Percentiles rank a stretch among this genome's conserved stretches.
Evolutionary conservation across 2,113 vertebrate species (phyloP).

Genomic region (Trichechus manatus): DNA sequence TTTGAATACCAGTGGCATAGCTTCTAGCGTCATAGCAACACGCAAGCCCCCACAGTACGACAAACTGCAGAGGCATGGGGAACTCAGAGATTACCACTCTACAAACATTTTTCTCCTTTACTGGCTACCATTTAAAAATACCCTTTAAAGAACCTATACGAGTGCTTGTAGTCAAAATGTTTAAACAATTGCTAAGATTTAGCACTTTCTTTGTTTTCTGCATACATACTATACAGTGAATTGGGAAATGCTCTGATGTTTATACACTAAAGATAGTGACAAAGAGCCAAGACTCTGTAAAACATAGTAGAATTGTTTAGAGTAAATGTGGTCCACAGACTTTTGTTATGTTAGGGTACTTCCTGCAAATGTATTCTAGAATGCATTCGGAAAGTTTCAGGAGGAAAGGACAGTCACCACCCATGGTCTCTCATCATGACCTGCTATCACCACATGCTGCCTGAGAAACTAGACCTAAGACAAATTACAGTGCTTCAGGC

Average conservation of each 20-base stretch:
- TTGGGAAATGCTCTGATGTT: not conserved
- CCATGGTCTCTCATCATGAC: not conserved
- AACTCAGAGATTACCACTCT: not conserved
- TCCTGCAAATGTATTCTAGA: not conserved
- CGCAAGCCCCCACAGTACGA: too few species aligned
- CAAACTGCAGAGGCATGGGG: too few species aligned
- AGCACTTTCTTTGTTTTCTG: not conserved
- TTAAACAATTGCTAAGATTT: not conserved
- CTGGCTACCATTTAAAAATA: not conserved
- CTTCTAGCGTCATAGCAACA: too few species aligned
- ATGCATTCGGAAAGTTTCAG: not conserved
- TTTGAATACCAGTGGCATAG: too few species aligned
- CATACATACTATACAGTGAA: not conserved
- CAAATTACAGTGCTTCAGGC: not conserved
- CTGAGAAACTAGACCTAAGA: not conserved
- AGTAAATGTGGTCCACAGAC: not conserved
- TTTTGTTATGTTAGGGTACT: not conserved
- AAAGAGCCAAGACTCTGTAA: not conserved
- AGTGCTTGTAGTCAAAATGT: not conserved
- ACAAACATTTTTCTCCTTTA: not conserved
- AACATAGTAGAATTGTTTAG: not conserved
- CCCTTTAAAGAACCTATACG: not conserved
- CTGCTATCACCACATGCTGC: not conserved
- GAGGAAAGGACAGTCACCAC: not conserved
- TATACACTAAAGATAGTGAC: not conserved